Evolutionary conservation across 2,888 invertebrate genomes (phyloP).

Genomic region (Nemotelus pantherinus): DNA sequence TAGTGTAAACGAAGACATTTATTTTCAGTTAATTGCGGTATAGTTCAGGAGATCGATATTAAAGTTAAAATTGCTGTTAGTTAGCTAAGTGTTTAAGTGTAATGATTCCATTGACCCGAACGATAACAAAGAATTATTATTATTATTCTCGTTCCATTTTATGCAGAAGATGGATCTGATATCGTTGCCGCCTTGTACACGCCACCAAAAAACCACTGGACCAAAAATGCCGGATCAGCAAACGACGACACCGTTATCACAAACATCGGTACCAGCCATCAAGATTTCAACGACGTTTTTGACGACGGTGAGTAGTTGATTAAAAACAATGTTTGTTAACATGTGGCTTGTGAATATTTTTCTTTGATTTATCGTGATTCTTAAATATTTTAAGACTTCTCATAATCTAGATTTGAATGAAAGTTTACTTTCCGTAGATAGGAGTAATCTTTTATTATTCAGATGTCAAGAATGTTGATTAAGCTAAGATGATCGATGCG

Average conservation of each 20-base stretch:
- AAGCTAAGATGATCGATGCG: too few relatives aligned
- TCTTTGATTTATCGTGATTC: not conserved
- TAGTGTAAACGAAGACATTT: not conserved
- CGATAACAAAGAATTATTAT: not conserved
- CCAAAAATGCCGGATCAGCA: slow-evolving; percentile 49
- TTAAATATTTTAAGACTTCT: too few relatives aligned
- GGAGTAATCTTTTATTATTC: too few relatives aligned
- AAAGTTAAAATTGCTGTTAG: not conserved
- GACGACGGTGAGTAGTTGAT: slow-evolving; percentile 50
- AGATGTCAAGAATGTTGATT: too few relatives aligned
- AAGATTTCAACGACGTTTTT: slow-evolving; percentile 53
- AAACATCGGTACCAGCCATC: slow-evolving; percentile 52
- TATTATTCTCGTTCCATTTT: not conserved
- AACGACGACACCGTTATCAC: slow-evolving; percentile 41
- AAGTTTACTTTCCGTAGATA: too few relatives aligned
- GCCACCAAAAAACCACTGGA: slow-evolving; percentile 45
- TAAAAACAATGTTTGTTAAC: not conserved
- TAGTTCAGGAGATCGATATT: not conserved
- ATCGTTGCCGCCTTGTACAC: slow-evolving; percentile 52
- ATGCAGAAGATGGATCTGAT: slow-evolving; percentile 52
- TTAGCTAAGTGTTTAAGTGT: slow-evolving; percentile 4
- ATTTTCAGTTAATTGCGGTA: too few relatives aligned
- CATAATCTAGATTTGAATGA: too few relatives aligned
- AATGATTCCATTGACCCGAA: not conserved
- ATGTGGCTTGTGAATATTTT: not conserved